These are phyloP conservation scores for Cavia porcellus DNA, from an alignment of 2,113 vertebrate species.

Conservation along the genomic window DNA sequence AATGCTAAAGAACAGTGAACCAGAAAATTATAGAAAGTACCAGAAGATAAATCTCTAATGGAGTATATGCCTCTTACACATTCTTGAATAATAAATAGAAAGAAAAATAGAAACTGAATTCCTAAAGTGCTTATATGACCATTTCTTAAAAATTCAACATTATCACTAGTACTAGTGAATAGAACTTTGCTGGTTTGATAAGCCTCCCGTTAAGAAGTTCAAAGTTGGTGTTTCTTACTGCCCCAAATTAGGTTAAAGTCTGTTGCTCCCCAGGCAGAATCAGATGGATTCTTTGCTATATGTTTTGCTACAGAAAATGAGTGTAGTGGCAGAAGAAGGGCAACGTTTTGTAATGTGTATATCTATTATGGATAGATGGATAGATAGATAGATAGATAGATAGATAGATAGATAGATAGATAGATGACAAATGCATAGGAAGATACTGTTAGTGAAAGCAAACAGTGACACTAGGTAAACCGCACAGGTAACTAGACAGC, in stretches of 20 bases:
- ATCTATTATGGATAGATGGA: not conserved
- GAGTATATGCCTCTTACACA: not conserved
- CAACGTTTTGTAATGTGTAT: not conserved
- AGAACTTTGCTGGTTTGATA: constrained; percentile 22
- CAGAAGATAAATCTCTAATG: not conserved
- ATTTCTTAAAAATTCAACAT: not conserved
- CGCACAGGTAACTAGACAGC: not conserved
- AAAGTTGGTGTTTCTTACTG: not conserved
- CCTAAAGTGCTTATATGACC: not conserved
- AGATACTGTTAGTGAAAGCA: not conserved
- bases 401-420: not conserved
- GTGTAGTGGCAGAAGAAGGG: not conserved
- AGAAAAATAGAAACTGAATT: not conserved
- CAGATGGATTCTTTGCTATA: not conserved
- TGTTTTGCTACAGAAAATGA: constrained; percentile 1
- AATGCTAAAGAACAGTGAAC: not conserved
- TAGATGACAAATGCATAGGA: not conserved
- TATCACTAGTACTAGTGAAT: not conserved
- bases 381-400: not conserved
- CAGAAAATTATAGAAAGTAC: not conserved
- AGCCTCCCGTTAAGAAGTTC: not conserved
- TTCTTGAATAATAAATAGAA: not conserved
- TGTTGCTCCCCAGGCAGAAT: not conserved
- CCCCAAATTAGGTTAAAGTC: not conserved
- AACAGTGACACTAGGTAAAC: not conserved